phyloP scores from a whole-genome alignment of 2,113 vertebrate genomes.

The Bufo bufo region DNA sequence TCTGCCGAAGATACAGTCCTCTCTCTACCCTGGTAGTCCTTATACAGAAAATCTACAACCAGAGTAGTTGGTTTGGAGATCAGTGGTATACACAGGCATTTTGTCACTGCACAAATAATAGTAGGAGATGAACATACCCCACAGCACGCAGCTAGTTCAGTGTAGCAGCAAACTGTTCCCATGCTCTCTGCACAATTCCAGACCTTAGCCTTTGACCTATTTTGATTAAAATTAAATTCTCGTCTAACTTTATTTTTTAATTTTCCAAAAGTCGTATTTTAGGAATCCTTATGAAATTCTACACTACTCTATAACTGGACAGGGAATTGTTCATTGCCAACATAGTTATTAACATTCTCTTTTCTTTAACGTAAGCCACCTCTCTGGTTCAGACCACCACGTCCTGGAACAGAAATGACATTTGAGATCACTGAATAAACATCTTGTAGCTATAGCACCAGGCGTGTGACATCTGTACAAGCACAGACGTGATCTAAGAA shows the following conservation, averaged over 20 bases:
- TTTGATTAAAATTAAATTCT: not conserved
- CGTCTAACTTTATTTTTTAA: not conserved
- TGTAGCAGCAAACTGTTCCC: not conserved
- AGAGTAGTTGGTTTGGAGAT: too few species aligned
- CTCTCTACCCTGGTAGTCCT: too few species aligned
- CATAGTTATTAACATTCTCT: not conserved
- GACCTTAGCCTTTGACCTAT: not conserved
- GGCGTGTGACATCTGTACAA: not conserved
- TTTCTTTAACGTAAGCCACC: too few species aligned
- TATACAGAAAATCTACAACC: too few species aligned
- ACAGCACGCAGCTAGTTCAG: not conserved
- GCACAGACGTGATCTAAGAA: not conserved
- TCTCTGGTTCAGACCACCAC: not conserved
- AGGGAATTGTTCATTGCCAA: not conserved
- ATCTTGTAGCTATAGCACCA: not conserved
- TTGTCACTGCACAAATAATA: too few species aligned
- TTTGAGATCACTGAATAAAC: not conserved
- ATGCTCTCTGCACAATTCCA: not conserved
- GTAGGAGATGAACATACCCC: not conserved
- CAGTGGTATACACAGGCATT: too few species aligned
- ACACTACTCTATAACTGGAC: not conserved
- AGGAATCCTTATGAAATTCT: not conserved
- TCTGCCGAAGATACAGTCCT: too few species aligned
- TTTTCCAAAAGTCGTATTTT: not conserved
- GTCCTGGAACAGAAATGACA: not conserved